Evolutionary conservation across 2,113 vertebrate genomes (phyloP).

Genomic region (Actenoides lindsayi): DNA sequence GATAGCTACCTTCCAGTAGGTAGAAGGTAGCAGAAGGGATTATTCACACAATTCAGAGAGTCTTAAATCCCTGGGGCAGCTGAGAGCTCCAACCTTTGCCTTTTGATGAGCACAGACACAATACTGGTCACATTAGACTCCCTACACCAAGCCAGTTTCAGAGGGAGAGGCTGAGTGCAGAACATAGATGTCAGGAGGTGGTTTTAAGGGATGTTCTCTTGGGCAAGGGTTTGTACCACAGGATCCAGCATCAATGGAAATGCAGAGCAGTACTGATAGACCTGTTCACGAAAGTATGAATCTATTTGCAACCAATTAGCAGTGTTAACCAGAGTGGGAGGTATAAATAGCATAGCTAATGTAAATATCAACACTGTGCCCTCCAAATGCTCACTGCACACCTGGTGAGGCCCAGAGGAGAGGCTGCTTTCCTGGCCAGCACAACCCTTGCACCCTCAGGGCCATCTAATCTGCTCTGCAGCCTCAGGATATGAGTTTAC

Average conservation of each 20-base stretch:
- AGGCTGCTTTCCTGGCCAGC: not conserved
- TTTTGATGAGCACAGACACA: not conserved
- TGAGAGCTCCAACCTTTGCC: not conserved
- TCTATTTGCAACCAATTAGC: constrained; percentile 41
- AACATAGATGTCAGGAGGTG: not conserved
- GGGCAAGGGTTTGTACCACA: not conserved
- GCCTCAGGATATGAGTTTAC: not conserved
- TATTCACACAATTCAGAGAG: not conserved
- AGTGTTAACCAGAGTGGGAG: not conserved
- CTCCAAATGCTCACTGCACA: not conserved
- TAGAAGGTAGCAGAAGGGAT: not conserved
- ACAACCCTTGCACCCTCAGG: not conserved
- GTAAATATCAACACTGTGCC: not conserved
- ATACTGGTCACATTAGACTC: rapidly evolving
- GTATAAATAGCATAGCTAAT: not conserved
- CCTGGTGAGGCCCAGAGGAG: not conserved
- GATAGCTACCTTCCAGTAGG: not conserved
- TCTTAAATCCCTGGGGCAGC: not conserved
- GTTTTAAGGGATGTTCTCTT: not conserved
- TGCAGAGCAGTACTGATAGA: not conserved
- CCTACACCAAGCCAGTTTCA: not conserved
- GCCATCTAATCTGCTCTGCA: not conserved
- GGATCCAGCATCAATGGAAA: not conserved
- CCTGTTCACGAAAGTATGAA: not conserved
- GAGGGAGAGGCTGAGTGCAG: not conserved